These are phyloP conservation scores for Drosophila heteroneura DNA, from an alignment of 2,888 invertebrate genomes.

Conservation along the genomic window DNA sequence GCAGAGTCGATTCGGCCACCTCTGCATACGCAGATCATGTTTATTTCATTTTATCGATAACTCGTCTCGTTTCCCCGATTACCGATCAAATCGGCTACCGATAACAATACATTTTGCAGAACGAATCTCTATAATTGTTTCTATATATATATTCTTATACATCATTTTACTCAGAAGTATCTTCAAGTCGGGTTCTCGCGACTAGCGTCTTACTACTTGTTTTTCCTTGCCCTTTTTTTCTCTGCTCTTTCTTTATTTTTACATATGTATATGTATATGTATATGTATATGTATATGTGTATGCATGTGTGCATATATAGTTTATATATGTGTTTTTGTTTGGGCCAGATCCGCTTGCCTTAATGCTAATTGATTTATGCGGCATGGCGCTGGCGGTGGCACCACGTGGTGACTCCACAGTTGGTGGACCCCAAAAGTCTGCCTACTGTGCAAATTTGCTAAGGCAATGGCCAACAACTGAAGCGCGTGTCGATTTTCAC, in stretches of 20 bases:
- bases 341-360: constrained; percentile 21
- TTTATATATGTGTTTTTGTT: neutral
- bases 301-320: neutral
- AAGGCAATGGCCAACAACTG: constrained; percentile 19
- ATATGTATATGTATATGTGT: neutral
- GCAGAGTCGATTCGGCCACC: neutral
- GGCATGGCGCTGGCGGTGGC: constrained; percentile 20
- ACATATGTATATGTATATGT: no score
- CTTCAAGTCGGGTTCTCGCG: neutral
- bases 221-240: neutral
- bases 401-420: constrained; percentile 34
- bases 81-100: neutral
- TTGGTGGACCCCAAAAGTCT: neutral
- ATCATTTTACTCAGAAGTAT: neutral
- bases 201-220: neutral
- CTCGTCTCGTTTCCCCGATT: neutral
- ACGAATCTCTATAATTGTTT: neutral
- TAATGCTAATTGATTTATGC: constrained; percentile 74
- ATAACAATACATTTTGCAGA: neutral
- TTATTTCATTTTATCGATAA: neutral
- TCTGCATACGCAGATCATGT: neutral
- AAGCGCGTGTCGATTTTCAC: constrained; percentile 57
- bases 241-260: neutral
- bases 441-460: constrained; percentile 46
- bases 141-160: neutral